These are phyloP conservation scores for Hexactinellida sp. DNA, from an alignment of 37 sponge, comb jelly and placozoan genomes.

Conservation along the genomic window DNA sequence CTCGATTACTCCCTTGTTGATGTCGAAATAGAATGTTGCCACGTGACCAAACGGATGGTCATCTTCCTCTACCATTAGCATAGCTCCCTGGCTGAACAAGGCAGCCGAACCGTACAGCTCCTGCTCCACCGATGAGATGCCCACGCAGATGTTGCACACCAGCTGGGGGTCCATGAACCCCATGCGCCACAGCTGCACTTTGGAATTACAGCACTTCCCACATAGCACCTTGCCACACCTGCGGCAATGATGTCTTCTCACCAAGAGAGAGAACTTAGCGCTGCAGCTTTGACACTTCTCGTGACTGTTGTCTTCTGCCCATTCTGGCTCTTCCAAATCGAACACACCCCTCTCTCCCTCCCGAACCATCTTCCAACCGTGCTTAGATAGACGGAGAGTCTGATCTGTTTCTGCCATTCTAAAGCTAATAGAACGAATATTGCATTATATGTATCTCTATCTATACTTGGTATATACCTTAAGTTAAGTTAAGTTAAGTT, in stretches of 20 bases:
- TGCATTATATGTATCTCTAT: too few species aligned
- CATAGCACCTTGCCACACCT: not conserved
- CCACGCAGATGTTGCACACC: not conserved
- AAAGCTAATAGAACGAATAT: not conserved
- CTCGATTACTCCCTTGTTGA: not conserved
- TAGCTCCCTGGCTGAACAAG: not conserved
- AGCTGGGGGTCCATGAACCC: not conserved
- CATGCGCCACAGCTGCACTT: not conserved
- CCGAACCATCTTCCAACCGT: conserved; percentile 7
- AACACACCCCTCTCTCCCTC: not conserved
- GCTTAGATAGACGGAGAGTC: not conserved
- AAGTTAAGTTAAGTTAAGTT: too few species aligned
- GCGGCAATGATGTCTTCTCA: conserved; percentile 12
- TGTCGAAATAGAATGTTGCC: not conserved
- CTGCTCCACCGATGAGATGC: not conserved
- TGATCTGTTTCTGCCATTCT: conserved; percentile 12
- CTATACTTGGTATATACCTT: too few species aligned
- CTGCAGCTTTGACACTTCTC: not conserved
- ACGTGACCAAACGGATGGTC: not conserved
- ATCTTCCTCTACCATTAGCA: conserved; percentile 1
- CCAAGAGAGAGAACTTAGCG: not conserved
- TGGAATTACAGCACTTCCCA: not conserved
- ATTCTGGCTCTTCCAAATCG: not conserved
- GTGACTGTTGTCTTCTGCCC: not conserved
- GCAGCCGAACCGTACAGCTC: not conserved